phyloP scores from a whole-genome alignment of 2,113 vertebrate species.

The Pterocles gutturalis region DNA sequence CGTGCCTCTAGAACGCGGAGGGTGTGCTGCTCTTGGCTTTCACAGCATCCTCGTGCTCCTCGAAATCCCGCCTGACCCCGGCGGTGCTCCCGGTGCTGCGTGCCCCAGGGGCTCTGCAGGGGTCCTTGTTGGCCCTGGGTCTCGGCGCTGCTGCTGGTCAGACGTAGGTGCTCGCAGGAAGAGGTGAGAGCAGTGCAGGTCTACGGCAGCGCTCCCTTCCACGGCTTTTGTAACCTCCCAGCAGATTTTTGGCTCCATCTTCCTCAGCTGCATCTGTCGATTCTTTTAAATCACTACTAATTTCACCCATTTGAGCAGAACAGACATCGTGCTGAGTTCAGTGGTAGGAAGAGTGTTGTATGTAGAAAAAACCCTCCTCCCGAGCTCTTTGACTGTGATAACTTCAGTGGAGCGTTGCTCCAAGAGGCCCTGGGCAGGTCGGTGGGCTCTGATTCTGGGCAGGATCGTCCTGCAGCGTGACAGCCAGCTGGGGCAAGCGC shows the following conservation, averaged over 20 bases:
- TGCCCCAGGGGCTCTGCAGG: accelerated
- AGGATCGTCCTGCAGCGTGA: neutral
- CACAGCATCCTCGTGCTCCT: neutral
- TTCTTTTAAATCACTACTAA: neutral
- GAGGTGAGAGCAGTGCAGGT: accelerated
- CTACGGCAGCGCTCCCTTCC: neutral
- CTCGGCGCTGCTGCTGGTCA: neutral
- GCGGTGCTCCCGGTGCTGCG: accelerated
- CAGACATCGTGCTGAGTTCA: neutral
- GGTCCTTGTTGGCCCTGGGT: neutral
- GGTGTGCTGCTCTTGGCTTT: neutral
- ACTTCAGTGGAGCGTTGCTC: neutral
- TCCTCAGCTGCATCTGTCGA: neutral
- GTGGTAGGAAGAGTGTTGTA: neutral
- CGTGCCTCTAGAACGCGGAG: neutral
- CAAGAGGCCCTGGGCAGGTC: neutral
- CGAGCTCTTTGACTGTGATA: neutral
- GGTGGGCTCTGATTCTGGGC: neutral
- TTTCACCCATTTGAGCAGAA: neutral
- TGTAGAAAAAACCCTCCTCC: neutral
- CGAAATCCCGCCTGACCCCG: accelerated
- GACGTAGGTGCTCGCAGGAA: neutral
- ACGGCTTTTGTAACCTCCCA: neutral
- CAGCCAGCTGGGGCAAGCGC: neutral
- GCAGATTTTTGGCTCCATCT: neutral